Evolutionary conservation across 2,888 invertebrate genomes (phyloP), one percentile per base, ranked within the genome.

Genomic region (Athrips mouffetella): DNA sequence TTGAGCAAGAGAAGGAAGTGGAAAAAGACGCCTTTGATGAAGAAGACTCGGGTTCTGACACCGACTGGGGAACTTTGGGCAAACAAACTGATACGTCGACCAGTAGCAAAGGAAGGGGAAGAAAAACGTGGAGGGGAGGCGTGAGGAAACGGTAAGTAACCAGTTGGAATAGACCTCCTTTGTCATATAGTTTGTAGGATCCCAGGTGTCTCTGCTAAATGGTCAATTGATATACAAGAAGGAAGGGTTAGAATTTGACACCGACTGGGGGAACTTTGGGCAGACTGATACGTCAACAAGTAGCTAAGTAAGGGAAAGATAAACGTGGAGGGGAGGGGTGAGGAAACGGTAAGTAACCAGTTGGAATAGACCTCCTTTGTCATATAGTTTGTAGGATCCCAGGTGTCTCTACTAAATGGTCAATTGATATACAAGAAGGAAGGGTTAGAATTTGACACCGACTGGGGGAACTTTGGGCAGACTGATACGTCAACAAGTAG

Each of bases 1-100:
- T 83, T 10, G 81, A 79, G 46, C 59, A 75, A 33, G 77, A 54
- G 10, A 45, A 59, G 4, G 52, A 55, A 2, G 47, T 63, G 5
- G 54, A 54, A 1, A 53, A 65, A 2, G 68, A 71, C 33, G 69
- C 67, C 48, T 25, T 25, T n/a, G 35, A 8, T 0, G 49, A 56
- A 0, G 67, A 59, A 0, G 73, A 61, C 0, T 52, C 57, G 0
- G 83, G 55, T 13, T 80, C 84, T 0, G 81, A 83, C 45, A 77
- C 81, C n/a, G 88, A 87, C 63, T 85, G 87, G 87, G 62, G 62
- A 13, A 51, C 60, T 2, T 57, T 73, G 21, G 81, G 73, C 8
- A 55, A 62, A 2, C 51, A 54, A 4, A 65, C 69, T 0, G 57
- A 52, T 7, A 20, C 49, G 2, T 13, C 48, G 4, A 37, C 45